Evolutionary conservation across 2,797 vertebrate species (phyloP).

Genomic region (Enteromius treurensis): DNA sequence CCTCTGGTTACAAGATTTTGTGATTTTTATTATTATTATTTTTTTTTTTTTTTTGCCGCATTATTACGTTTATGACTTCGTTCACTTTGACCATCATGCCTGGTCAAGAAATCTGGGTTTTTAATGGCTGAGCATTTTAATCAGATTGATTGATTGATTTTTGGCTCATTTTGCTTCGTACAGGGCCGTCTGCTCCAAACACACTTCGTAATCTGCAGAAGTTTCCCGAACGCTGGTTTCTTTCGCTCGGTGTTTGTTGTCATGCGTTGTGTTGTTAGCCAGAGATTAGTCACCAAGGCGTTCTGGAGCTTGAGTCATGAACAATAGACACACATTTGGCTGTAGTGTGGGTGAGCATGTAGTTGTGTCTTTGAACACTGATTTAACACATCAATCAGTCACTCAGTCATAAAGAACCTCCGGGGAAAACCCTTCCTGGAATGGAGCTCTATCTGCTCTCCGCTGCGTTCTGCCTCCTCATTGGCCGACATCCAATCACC

Average conservation of each 20-base stretch:
- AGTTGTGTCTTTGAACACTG: conserved; percentile 25
- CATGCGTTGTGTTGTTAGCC: neutral
- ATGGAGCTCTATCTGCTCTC: neutral
- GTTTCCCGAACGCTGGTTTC: neutral
- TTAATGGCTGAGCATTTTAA: no score
- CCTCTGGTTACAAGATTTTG: no score
- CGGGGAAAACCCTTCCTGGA: conserved; percentile 53
- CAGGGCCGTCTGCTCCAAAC: neutral
- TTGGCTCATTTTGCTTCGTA: neutral
- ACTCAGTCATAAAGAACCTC: conserved; percentile 37
- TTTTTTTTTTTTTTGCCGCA: neutral
- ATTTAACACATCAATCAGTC: conserved; percentile 43
- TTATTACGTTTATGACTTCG: neutral
- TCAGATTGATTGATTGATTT: neutral
- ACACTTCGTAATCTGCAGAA: neutral
- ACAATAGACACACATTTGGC: neutral
- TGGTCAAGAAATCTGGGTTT: neutral
- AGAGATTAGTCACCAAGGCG: conserved; percentile 1
- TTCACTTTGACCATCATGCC: neutral
- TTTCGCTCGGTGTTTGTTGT: neutral
- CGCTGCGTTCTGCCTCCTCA: conserved; percentile 12
- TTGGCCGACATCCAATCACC: conserved; percentile 46
- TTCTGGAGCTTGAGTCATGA: neutral
- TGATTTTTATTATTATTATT: no score
- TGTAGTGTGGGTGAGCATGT: neutral